Base-by-base conservation (phyloP, 2,797 vertebrate genomes). In the Pseudomugil tenellus region DNA sequence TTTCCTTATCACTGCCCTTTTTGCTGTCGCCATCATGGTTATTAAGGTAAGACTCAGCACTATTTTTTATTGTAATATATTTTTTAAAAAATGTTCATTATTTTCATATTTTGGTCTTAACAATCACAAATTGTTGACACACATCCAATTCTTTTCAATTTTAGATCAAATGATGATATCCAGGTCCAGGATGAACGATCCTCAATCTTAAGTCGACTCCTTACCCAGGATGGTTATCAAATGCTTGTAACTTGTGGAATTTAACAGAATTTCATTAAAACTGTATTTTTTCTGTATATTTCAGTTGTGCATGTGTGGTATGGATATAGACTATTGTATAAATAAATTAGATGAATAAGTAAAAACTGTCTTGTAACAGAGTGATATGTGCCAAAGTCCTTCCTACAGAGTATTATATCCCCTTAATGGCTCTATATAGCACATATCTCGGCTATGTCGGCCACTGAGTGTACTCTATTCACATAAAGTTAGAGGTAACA, bases 1-100 rank as follows among this genome's bases (percentile, higher is more conserved):
- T 23, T 93, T 94, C 64, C 56, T 94, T 35, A 46, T 90, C 43
- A 70, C 91, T 41, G 19, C 87, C 14, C 13, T 90, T 63, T 93
- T 91, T 54, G 72, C 87, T 32, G 75, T 89, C 62, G 16, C 69
- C 8, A 78, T 78, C 29, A 93, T 86, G 5, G 5, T 93, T 4
- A 21, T 91, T 6, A 93, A 93, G 91, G 90, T 93, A 53, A 86
- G 78, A 63, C 1, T 59, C 14, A 66, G 53, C 10, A 16, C 7
- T n/a, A 4, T n/a, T 34, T 26, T 4, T 53, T 35, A 6, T 2
- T n/a, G 26, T 54, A 16, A 29, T 10, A 21, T 29, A 35, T 3
- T 29, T 29, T 29, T 31, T 55, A 29, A 4, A 28, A 43, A 43
- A 43, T n/a, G 6, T 43, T 9, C 19, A 43, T n/a, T 25, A 32